Evolutionary conservation across 2,797 vertebrate genomes (phyloP), one percentile per base, ranked within the genome.

Genomic region (Lateolabrax maculatus): DNA sequence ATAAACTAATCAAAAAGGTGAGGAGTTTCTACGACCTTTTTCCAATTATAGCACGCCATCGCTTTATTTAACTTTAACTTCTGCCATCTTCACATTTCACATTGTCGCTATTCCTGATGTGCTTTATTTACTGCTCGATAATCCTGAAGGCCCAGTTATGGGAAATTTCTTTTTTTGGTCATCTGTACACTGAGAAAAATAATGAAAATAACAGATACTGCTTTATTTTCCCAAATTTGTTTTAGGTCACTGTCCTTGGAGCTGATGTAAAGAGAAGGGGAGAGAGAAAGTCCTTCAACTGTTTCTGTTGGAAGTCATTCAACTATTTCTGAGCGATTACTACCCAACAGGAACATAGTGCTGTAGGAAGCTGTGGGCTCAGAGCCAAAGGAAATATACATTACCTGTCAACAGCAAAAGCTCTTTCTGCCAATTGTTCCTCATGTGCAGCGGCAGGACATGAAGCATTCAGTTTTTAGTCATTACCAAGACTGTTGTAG

Each of bases 271-370:
- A 65, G n/a, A 78, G 27, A 65, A 63, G 69, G 23, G 58, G 49
- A 36, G 63, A 34, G 60, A 71, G 29, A 65, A 3, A 52, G 39
- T 58, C 5, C 71, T 78, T 34, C 41, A 74, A 63, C 66, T 72
- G 75, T 84, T 79, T 83, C 69, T 77, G 4, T 61, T 89, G 90
- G 88, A 91, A 36, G 41, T 16, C 21, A 8, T 83, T 83, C 90
- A 91, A 84, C 67, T 84, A 82, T 89, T 79, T 78, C 23, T 67
- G 72, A 87, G 75, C 53, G 74, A 87, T 89, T 80, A 56, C 84
- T 75, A 77, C 81, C 72, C 52, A 81, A 56, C 13, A 9, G 76
- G 67, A 81, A 74, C 75, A 71, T 61, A 43, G 70, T 34, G 6
- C 31, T 34, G 31, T 72, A 86, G 80, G 87, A 86, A 88, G 81